A percentile compares a stretch with the other conserved stretches of the same genome.
Conservation (phyloP, 2,113 vertebrate genomes). For the Empidonax traillii region DNA sequence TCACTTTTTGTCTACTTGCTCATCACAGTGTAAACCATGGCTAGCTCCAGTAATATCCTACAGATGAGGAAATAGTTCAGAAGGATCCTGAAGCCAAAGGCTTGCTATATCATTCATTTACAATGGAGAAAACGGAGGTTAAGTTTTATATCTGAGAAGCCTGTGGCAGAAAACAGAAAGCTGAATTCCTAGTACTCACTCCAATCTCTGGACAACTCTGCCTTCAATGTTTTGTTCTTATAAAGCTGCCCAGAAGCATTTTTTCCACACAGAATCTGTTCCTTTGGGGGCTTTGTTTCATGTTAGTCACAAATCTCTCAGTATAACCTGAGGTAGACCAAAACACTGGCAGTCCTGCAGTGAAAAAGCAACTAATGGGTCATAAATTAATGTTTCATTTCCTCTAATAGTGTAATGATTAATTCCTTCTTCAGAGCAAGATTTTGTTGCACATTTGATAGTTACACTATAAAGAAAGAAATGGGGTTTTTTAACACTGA, state of each 20-base stretch:
- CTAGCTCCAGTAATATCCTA: neutral
- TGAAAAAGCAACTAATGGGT: conserved; percentile 49
- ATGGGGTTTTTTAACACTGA: neutral
- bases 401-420: conserved; percentile 54
- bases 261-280: conserved; percentile 14
- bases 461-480: conserved; percentile 23
- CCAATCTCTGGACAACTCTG: neutral
- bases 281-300: conserved; percentile 39
- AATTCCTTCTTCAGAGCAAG: conserved; percentile 47
- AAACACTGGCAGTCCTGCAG: conserved; percentile 39
- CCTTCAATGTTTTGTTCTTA: conserved; percentile 6
- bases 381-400: conserved; percentile 68
- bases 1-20: neutral
- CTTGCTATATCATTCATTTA: neutral
- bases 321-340: conserved; percentile 33
- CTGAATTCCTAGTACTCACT: neutral
- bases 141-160: neutral
- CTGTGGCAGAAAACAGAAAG: neutral
- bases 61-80: neutral
- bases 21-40: neutral
- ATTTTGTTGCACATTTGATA: conserved; percentile 31
- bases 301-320: conserved; percentile 41
- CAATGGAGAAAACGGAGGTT: neutral
- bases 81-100: neutral
- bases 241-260: conserved; percentile 21